Percentiles rank a stretch among this genome's conserved stretches.
Conservation (phyloP, 2,797 vertebrate species). For the Scyliorhinus canicula region DNA sequence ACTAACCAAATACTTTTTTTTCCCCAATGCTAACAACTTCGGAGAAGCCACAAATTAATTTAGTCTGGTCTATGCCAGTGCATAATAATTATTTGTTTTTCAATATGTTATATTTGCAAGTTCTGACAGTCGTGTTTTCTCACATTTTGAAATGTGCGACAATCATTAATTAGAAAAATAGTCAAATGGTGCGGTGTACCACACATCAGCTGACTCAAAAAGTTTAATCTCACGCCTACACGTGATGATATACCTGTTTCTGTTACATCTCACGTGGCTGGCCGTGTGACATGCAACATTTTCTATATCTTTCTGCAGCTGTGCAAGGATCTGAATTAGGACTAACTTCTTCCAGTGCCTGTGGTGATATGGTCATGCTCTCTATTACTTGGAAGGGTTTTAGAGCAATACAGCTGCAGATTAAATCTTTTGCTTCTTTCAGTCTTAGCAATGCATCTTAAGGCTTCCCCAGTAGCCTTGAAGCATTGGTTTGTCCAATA, state of each 20-base stretch:
- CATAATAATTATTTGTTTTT: constrained; percentile 36
- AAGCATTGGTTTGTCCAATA: background rate
- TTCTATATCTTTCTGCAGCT: background rate
- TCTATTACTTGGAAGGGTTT: background rate
- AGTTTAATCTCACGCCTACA: constrained; percentile 19
- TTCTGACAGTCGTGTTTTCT: constrained; percentile 20
- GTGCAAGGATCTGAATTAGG: background rate
- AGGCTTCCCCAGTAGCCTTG: background rate
- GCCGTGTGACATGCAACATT: background rate
- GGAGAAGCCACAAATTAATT: constrained; percentile 22
- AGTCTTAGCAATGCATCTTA: background rate
- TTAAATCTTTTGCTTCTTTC: background rate
- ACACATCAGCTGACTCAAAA: constrained; percentile 35
- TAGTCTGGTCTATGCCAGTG: background rate
- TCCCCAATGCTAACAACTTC: constrained; percentile 1
- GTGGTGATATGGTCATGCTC: background rate
- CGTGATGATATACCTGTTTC: constrained; percentile 25
- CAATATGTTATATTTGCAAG: constrained; percentile 35
- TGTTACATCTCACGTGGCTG: constrained; percentile 23
- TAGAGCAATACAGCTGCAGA: background rate
- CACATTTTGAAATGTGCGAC: constrained; percentile 29
- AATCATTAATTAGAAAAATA: constrained; percentile 37
- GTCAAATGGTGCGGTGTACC: constrained; percentile 28
- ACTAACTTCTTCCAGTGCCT: background rate
- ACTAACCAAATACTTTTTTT: background rate